Evolutionary conservation across 2,888 invertebrate species (phyloP).

Genomic region (Oscheius sp.): DNA sequence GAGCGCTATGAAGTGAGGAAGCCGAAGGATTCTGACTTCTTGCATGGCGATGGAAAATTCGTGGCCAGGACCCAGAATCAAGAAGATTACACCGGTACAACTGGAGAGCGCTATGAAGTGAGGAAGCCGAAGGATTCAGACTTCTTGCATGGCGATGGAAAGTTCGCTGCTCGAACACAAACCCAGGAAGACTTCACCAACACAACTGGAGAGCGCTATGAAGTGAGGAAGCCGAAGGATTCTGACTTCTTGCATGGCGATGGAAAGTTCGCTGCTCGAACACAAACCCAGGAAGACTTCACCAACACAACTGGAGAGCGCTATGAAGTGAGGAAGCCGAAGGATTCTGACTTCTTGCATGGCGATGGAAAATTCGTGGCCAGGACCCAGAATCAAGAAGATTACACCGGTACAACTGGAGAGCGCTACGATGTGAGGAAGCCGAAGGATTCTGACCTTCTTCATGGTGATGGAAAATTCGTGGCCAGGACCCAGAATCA

Average conservation of each 20-base stretch:
- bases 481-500: slow-evolving; percentile 8
- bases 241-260: slow-evolving; percentile 10
- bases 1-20: slow-evolving; percentile 1
- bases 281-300: slow-evolving; percentile 15
- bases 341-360: slow-evolving; percentile 7
- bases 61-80: not conserved
- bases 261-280: slow-evolving; percentile 8
- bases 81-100: not conserved
- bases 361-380: slow-evolving; percentile 12
- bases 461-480: slow-evolving; percentile 19
- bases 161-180: slow-evolving; percentile 4
- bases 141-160: slow-evolving; percentile 14
- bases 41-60: slow-evolving; percentile 16
- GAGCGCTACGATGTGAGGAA: slow-evolving; percentile 4
- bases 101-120: slow-evolving; percentile 7
- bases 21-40: slow-evolving; percentile 13
- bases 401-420: not conserved
- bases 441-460: slow-evolving; percentile 10
- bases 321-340: slow-evolving; percentile 8
- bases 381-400: slow-evolving; percentile 13
- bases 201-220: not conserved
- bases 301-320: slow-evolving; percentile 2
- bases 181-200: slow-evolving; percentile 18
- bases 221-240: slow-evolving; percentile 16
- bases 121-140: slow-evolving; percentile 4